A percentile compares a stretch with the other conserved stretches of the same genome.
Evolutionary conservation across 2,113 vertebrate species (phyloP).

Genomic region (Nibea albiflora): DNA sequence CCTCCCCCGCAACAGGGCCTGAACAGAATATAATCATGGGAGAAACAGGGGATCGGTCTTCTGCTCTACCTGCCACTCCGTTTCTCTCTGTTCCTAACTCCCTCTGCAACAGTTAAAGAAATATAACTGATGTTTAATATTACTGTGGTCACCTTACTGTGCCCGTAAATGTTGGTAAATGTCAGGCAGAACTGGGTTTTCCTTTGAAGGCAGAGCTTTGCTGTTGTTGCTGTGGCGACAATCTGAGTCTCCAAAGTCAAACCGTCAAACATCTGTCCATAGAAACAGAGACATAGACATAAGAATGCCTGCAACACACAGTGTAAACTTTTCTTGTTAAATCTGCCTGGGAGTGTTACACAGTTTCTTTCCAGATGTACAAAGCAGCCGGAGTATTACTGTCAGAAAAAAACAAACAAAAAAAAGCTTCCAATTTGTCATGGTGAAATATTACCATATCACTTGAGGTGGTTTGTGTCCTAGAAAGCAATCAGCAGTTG

Average conservation of each 20-base stretch:
- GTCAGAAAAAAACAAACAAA: background rate
- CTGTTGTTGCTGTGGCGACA: conserved; percentile 32
- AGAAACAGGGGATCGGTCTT: conserved; percentile 51
- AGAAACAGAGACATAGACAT: conserved; percentile 2
- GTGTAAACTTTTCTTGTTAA: background rate
- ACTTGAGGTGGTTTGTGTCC: conserved; percentile 18
- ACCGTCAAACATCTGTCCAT: background rate
- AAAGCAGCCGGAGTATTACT: background rate
- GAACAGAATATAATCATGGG: conserved; percentile 77
- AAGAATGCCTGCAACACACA: background rate
- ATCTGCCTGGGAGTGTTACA: background rate
- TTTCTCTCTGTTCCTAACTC: conserved; percentile 7
- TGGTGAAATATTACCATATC: conserved; percentile 7
- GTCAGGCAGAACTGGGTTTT: background rate
- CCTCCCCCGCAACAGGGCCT: conserved; percentile 75
- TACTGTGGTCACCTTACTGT: background rate
- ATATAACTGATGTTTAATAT: background rate
- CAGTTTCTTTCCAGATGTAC: background rate
- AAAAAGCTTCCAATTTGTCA: conserved; percentile 7
- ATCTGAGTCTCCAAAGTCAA: background rate
- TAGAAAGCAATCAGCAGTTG: conserved; percentile 19
- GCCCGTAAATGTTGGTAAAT: conserved; percentile 8
- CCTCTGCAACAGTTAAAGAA: conserved; percentile 18
- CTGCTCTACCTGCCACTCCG: conserved; percentile 36
- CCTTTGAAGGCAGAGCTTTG: background rate